phyloP scores from a whole-genome alignment of 2,113 vertebrate species.

The Pollachius pollachius region DNA sequence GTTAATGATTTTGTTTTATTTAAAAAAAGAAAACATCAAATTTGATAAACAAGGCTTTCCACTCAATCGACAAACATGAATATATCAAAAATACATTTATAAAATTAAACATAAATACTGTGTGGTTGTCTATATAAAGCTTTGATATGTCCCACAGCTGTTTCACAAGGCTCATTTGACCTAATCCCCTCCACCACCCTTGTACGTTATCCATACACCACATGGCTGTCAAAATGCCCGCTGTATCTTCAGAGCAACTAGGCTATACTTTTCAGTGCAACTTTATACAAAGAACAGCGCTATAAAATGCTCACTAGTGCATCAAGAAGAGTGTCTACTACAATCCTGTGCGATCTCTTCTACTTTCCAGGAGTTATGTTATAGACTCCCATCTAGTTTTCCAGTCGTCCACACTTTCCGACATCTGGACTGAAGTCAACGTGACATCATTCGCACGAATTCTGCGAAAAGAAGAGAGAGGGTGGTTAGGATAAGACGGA shows the following conservation, averaged over 20 bases:
- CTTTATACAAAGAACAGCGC: not conserved
- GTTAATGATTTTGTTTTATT: not conserved
- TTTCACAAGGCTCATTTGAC: slow-evolving; percentile 8
- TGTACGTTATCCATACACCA: not conserved
- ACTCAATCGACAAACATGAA: slow-evolving; percentile 34
- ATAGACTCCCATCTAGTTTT: not conserved
- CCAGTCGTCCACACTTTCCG: slow-evolving; percentile 1
- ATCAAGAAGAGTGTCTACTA: slow-evolving; percentile 25
- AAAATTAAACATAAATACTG: slow-evolving; percentile 32
- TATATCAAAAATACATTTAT: slow-evolving; percentile 52
- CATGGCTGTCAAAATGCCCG: not conserved
- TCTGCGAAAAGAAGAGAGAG: slow-evolving; percentile 48
- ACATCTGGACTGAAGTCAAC: slow-evolving; percentile 49
- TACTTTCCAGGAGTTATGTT: slow-evolving; percentile 21
- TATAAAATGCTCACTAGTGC: slow-evolving; percentile 16
- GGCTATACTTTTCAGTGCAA: not conserved
- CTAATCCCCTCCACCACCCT: not conserved
- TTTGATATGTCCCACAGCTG: slow-evolving; percentile 35
- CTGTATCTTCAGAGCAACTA: not conserved
- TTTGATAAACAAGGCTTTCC: slow-evolving; percentile 45
- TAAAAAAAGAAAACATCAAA: slow-evolving; percentile 23
- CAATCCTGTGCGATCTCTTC: slow-evolving; percentile 9
- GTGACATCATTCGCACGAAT: slow-evolving; percentile 82
- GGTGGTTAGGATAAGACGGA: too few relatives aligned
- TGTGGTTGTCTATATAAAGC: not conserved